Conservation (phyloP, 1,140 invertebrate species). For the Drosophila kikkawai region DNA sequence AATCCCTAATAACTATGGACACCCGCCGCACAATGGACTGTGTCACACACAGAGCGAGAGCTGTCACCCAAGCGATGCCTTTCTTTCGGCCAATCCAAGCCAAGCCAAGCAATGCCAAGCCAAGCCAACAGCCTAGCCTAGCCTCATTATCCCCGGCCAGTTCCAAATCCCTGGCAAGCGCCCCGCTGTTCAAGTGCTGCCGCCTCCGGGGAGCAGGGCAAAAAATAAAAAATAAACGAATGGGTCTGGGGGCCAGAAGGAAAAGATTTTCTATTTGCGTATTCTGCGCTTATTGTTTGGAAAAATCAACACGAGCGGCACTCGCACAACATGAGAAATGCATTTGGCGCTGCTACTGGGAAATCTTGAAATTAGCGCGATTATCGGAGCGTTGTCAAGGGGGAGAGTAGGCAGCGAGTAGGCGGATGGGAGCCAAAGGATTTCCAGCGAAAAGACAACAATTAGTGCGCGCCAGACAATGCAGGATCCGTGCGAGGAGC, state of each 20-base stretch:
- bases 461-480: conserved; percentile 60
- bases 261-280: conserved; percentile 76
- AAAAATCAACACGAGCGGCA: conserved; percentile 74
- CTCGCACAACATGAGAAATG: conserved; percentile 63
- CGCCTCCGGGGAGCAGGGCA: conserved; percentile 68
- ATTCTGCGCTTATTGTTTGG: conserved; percentile 81
- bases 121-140: conserved; percentile 1
- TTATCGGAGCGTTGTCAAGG: conserved; percentile 81
- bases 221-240: conserved; percentile 1
- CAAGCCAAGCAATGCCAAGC: conserved; percentile 20
- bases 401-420: conserved; percentile 16
- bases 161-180: conserved; percentile 1
- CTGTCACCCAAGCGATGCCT: conserved; percentile 50
- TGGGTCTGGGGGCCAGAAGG: conserved; percentile 30
- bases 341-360: conserved; percentile 76
- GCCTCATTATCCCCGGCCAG: conserved; percentile 8
- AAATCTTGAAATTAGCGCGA: conserved; percentile 84
- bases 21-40: conserved; percentile 49
- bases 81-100: conserved; percentile 42
- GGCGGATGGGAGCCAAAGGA: conserved; percentile 30
- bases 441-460: conserved; percentile 54
- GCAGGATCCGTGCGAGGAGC: conserved; percentile 32
- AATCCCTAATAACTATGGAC: conserved; percentile 73
- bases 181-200: conserved; percentile 60
- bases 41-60: conserved; percentile 18